Base-by-base conservation (phyloP, 2,797 vertebrate genomes). In the Salmo trutta region DNA sequence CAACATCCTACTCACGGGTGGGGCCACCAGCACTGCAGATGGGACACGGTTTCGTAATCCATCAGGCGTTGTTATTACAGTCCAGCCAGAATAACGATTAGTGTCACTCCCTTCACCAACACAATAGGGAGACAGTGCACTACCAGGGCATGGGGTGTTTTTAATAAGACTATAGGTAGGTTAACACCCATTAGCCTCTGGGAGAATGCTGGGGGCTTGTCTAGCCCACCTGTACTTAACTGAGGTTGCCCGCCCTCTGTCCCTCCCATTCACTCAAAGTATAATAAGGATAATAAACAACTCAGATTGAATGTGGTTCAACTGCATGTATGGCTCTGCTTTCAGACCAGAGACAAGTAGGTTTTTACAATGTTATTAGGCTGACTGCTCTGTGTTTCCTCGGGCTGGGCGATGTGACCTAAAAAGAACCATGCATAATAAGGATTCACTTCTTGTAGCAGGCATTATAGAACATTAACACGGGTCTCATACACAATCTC, bases 51-150 rank as follows among this genome's bases (percentile, higher is more conserved):
- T 75, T 56, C 36, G 29, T 41, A 2, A 73, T 77, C 8, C 3
- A n/a, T 21, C 41, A 0, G 1, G 14, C 74, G 2, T 19, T 0
- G 56, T 71, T 59, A 3, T 7, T 56, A 21, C 3, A 21, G 5
- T 71, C 71, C 2, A 29, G 59, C 7, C 41, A 0, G 68, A 75
- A 68, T 68, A 15, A 27, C 0, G 54, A 14, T 16, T 47, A 29
- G 14, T 27, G 41, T 47, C 78, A 62, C 83, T 79, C 81, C 87
- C 67, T 83, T 62, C 12, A 73, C 5, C 71, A 65, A 77, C 64
- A 52, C 27, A 77, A 51, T n/a, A 56, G 7, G 24, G 17, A n/a
- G 80, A 64, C 1, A 3, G 5, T 19, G 66, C 70, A 81, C 21
- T 47, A 47, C 41, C 16, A 53, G 75, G 56, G 36, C 73, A 1